These are phyloP conservation scores for Campoletis sonorensis DNA, from an alignment of 1,140 invertebrate genomes.

Conservation along the genomic window DNA sequence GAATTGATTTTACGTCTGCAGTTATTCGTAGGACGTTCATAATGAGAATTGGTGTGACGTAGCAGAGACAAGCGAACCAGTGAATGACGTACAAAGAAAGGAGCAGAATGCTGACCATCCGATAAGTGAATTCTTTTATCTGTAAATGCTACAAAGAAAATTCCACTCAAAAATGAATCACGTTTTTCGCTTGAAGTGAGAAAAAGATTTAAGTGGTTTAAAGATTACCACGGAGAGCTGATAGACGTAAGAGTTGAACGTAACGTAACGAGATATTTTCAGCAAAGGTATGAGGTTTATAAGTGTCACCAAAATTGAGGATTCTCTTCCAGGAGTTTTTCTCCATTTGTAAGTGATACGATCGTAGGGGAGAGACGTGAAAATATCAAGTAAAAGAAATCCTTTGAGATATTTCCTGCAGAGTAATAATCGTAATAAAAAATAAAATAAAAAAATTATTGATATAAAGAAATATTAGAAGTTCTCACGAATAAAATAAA, in stretches of 20 bases:
- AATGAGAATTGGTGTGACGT: slow-evolving; percentile 62
- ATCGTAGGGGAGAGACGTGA: slow-evolving; percentile 71
- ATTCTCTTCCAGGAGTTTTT: slow-evolving; percentile 57
- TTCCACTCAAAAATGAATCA: neutral
- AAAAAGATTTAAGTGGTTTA: neutral
- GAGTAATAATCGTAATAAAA: neutral
- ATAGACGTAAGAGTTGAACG: slow-evolving; percentile 58
- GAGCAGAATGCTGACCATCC: slow-evolving; percentile 60
- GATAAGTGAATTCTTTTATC: slow-evolving; percentile 60
- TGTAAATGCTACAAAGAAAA: slow-evolving; percentile 64
- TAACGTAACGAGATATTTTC: slow-evolving; percentile 65
- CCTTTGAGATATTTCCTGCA: slow-evolving; percentile 62
- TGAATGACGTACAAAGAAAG: slow-evolving; percentile 66
- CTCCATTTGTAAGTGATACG: slow-evolving; percentile 67
- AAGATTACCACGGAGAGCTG: slow-evolving; percentile 64
- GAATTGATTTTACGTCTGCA: slow-evolving; percentile 36
- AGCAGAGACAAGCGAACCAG: slow-evolving; percentile 71
- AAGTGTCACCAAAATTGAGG: slow-evolving; percentile 53
- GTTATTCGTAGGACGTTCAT: slow-evolving; percentile 54
- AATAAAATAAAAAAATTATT: neutral
- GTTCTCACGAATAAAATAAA: neutral
- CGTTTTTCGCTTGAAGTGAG: neutral
- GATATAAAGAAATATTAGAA: slow-evolving; percentile 16
- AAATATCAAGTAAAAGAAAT: slow-evolving; percentile 64
- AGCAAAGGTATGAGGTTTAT: slow-evolving; percentile 70